Conservation (phyloP, 2,888 invertebrate genomes). For the Apamea anceps region DNA sequence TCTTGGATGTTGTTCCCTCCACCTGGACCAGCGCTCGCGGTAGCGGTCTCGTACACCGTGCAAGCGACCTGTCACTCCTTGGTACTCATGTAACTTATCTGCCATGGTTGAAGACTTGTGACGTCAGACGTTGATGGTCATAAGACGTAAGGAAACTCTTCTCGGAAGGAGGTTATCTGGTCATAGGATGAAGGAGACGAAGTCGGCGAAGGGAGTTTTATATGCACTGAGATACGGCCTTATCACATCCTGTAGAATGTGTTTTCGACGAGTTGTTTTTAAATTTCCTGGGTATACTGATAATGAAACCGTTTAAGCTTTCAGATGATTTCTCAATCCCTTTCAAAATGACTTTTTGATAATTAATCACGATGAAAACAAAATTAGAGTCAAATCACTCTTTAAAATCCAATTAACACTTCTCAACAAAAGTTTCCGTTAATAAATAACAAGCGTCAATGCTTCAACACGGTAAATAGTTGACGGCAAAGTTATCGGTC, state of each 20-base stretch:
- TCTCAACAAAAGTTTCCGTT: constrained; percentile 13
- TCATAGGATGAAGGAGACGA: background rate
- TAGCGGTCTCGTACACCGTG: constrained; percentile 92
- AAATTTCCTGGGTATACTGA: background rate
- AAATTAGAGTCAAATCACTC: constrained; percentile 31
- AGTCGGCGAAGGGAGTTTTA: background rate
- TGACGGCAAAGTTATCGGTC: constrained; percentile 52
- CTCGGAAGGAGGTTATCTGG: background rate
- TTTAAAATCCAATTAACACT: constrained; percentile 35
- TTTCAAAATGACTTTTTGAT: background rate
- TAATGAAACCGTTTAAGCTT: background rate
- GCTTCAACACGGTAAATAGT: constrained; percentile 18
- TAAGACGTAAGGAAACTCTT: background rate
- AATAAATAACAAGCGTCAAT: constrained; percentile 52
- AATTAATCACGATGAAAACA: background rate
- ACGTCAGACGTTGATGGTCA: constrained; percentile 4
- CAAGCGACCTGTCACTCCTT: constrained; percentile 93
- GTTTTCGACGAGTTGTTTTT: background rate
- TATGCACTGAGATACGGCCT: background rate
- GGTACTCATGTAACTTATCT: constrained; percentile 95
- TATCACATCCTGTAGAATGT: constrained; percentile 14
- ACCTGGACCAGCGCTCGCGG: constrained; percentile 91
- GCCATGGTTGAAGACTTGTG: constrained; percentile 86
- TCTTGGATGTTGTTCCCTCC: constrained; percentile 91
- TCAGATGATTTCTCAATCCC: background rate